A percentile compares a stretch with the other conserved stretches of the same genome.
phyloP scores from a whole-genome alignment of 2,113 vertebrate genomes.

The pig (Sus scrofa) region DNA sequence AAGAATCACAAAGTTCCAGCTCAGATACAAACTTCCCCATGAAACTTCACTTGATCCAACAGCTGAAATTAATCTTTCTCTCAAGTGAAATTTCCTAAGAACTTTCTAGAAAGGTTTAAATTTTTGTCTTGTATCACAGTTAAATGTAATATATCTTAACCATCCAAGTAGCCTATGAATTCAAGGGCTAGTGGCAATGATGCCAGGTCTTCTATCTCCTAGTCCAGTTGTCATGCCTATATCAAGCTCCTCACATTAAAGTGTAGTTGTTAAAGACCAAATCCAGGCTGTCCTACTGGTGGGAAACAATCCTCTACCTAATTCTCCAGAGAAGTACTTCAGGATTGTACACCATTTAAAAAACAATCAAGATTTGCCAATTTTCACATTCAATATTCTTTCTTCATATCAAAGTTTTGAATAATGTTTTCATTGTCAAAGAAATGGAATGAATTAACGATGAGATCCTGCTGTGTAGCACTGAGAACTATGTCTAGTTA shows the following conservation, averaged over 20 bases:
- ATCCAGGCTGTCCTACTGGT: neutral
- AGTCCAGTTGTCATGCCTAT: neutral
- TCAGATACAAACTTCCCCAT: neutral
- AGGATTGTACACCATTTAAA: neutral
- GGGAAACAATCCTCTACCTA: neutral
- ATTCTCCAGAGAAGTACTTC: neutral
- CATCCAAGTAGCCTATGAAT: neutral
- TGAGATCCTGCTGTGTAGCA: too few relatives aligned
- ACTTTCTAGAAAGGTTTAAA: neutral
- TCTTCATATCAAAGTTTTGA: neutral
- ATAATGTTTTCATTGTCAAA: neutral
- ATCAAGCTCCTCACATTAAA: neutral
- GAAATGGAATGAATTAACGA: too few relatives aligned
- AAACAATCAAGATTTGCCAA: neutral
- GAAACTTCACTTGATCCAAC: neutral
- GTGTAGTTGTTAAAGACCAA: slow-evolving; percentile 17
- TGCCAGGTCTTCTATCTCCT: neutral
- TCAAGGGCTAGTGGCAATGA: neutral
- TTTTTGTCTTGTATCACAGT: neutral
- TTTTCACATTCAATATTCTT: neutral
- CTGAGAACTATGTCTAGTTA: too few relatives aligned
- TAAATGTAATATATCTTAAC: neutral
- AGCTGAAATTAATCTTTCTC: neutral
- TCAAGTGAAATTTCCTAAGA: slow-evolving; percentile 3
- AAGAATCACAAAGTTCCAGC: slow-evolving; percentile 8